Conservation (phyloP, 2,888 invertebrate species). For the Orthonychiurus folsomi region DNA sequence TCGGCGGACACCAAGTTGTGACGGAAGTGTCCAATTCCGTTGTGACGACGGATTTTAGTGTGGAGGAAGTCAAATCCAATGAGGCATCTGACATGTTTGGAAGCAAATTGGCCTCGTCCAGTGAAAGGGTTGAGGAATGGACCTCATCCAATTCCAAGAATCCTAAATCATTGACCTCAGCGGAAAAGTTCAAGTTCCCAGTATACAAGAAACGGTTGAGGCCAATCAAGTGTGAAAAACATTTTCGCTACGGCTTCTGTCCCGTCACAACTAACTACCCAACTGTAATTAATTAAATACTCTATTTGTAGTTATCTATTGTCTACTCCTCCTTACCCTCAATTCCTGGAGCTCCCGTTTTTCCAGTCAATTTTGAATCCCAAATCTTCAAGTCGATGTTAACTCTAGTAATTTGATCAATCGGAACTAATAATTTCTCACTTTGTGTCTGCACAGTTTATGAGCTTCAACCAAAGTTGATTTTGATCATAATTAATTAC, state of each 20-base stretch:
- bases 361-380: too few species aligned
- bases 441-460: too few species aligned
- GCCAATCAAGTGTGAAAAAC: constrained; percentile 38
- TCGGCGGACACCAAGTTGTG: neutral
- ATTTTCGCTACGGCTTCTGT: constrained; percentile 38
- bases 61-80: neutral
- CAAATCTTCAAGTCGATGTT: too few species aligned
- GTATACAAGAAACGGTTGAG: constrained; percentile 7
- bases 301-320: neutral
- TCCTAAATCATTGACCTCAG: neutral
- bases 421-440: too few species aligned
- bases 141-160: neutral
- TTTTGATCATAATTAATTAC: too few species aligned
- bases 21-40: constrained; percentile 14
- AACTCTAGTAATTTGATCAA: too few species aligned
- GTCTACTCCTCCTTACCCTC: neutral
- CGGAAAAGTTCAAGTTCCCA: constrained; percentile 14
- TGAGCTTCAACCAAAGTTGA: too few species aligned
- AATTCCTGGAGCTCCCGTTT: neutral
- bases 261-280: constrained; percentile 38
- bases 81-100: neutral
- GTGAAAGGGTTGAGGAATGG: constrained; percentile 36
- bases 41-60: constrained; percentile 2
- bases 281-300: neutral
- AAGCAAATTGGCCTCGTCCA: constrained; percentile 26